A percentile compares a stretch with the other conserved stretches of the same genome.
These are phyloP conservation scores for Arrhamphus sclerolepis DNA, from an alignment of 2,797 vertebrate species.

Conservation along the genomic window DNA sequence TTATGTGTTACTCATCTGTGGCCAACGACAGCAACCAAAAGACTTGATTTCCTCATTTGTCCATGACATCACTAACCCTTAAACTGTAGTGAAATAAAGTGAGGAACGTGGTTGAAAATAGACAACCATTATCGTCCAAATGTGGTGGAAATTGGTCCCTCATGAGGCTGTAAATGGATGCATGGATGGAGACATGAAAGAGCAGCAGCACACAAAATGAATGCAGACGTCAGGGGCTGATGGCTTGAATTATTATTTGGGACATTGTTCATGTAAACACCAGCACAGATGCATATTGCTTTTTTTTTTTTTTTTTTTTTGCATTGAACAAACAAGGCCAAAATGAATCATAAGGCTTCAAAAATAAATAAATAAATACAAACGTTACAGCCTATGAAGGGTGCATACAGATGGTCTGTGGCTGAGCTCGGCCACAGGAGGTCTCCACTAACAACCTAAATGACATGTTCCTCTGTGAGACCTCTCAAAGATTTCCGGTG, in stretches of 20 bases:
- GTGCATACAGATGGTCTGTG: slow-evolving; percentile 56
- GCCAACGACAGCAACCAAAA: background rate
- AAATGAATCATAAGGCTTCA: slow-evolving; percentile 2
- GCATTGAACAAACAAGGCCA: background rate
- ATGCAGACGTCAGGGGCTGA: slow-evolving; percentile 16
- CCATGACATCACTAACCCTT: background rate
- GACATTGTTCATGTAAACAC: slow-evolving; percentile 24
- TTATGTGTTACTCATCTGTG: background rate
- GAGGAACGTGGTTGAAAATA: too few species aligned
- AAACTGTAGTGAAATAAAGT: too few species aligned
- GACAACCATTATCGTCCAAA: background rate
- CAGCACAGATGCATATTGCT: background rate
- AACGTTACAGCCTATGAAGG: slow-evolving; percentile 6
- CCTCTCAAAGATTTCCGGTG: slow-evolving; percentile 3
- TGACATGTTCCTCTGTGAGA: slow-evolving; percentile 33
- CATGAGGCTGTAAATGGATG: slow-evolving; percentile 28
- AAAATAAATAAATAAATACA: too few species aligned
- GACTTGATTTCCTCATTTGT: background rate
- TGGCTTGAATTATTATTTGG: slow-evolving; percentile 14
- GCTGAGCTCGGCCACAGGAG: slow-evolving; percentile 66
- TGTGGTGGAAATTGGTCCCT: slow-evolving; percentile 13
- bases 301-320: background rate
- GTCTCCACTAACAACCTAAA: slow-evolving; percentile 61
- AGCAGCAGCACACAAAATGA: background rate
- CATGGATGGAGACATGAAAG: slow-evolving; percentile 7